A percentile compares a stretch with the other conserved stretches of the same genome.
phyloP scores from a whole-genome alignment of 2,797 vertebrate species.

The Clarias pachynema region DNA sequence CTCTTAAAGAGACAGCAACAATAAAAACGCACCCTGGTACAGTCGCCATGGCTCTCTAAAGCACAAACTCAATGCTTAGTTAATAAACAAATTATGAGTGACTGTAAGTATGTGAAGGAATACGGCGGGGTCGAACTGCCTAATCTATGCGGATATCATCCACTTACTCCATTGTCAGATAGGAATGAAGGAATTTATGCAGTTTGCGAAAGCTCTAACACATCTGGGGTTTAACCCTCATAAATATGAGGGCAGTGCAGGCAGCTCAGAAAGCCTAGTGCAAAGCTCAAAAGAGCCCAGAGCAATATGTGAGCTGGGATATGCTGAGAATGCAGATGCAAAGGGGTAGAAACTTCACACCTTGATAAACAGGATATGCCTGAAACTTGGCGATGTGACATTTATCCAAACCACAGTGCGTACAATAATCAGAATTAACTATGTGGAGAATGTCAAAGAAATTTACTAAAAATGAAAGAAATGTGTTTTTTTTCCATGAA shows the following conservation, averaged over 20 bases:
- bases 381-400: neutral
- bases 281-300: constrained; percentile 29
- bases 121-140: neutral
- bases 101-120: neutral
- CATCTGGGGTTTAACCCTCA: constrained; percentile 54
- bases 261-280: constrained; percentile 13
- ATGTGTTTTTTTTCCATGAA: neutral
- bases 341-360: constrained; percentile 44
- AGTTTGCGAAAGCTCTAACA: constrained; percentile 3
- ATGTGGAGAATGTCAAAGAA: neutral
- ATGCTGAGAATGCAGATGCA: constrained; percentile 25
- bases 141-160: neutral
- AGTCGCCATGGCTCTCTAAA: constrained; percentile 16
- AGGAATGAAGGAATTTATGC: neutral
- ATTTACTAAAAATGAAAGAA: neutral
- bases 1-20: constrained; percentile 54
- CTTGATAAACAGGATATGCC: constrained; percentile 48
- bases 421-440: neutral
- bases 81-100: neutral
- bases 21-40: neutral
- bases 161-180: neutral
- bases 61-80: neutral
- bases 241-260: constrained; percentile 41
- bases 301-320: constrained; percentile 30
- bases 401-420: constrained; percentile 9